Evolutionary conservation across 2,888 invertebrate species (phyloP).

Genomic region (Terebella lapidaria): DNA sequence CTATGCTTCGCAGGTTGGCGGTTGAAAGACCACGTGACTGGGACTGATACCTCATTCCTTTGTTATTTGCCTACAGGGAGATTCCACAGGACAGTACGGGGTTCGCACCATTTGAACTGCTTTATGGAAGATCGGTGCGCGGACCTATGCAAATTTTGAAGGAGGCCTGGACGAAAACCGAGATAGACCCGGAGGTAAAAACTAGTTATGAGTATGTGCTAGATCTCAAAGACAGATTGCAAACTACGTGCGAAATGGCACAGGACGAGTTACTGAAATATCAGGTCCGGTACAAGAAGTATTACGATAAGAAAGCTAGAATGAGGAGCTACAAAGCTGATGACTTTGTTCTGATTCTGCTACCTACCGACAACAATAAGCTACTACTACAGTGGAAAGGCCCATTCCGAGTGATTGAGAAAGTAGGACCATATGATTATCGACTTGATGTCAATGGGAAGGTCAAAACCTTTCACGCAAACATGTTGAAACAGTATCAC

Average conservation of each 20-base stretch:
- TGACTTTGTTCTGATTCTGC: slow-evolving; percentile 23
- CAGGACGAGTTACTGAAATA: slow-evolving; percentile 1
- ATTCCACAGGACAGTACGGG: slow-evolving; percentile 2
- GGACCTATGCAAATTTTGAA: slow-evolving; percentile 5
- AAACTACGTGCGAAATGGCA: slow-evolving; percentile 20
- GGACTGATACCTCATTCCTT: slow-evolving; percentile 8
- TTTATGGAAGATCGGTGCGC: slow-evolving; percentile 6
- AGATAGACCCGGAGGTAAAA: background rate
- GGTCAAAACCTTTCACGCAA: slow-evolving; percentile 1
- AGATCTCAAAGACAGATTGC: background rate
- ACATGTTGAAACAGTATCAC: slow-evolving; percentile 5
- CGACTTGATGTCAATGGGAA: background rate
- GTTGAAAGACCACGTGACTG: slow-evolving; percentile 4
- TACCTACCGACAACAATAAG: slow-evolving; percentile 27
- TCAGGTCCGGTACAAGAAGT: slow-evolving; percentile 4
- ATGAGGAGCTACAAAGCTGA: slow-evolving; percentile 12
- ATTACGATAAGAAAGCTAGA: slow-evolving; percentile 20
- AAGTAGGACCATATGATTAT: background rate
- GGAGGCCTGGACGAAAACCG: background rate
- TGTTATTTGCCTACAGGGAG: slow-evolving; percentile 8
- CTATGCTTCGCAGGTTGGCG: slow-evolving; percentile 1
- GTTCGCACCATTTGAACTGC: slow-evolving; percentile 13
- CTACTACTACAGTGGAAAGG: slow-evolving; percentile 12
- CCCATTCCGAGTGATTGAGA: slow-evolving; percentile 4
- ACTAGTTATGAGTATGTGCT: background rate